Evolutionary conservation across 2,797 vertebrate genomes (phyloP), one percentile per base, ranked within the genome.

Genomic region (Coreius guichenoti): DNA sequence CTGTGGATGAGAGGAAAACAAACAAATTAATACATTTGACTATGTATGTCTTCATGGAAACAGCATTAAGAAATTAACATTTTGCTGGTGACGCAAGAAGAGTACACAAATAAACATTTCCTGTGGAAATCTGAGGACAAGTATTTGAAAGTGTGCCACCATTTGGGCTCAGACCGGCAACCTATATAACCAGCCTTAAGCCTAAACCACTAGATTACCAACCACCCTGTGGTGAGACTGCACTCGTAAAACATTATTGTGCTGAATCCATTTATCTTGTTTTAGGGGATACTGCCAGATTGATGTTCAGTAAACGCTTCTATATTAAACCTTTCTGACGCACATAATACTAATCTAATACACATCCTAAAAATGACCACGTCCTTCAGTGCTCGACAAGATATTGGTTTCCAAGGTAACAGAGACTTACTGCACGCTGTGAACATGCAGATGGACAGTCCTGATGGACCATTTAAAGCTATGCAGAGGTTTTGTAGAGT

Each of bases 1-100:
- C 98, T 99, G 29, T 77, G 31, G 47, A 43, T 29, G 9, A 86
- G 26, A 84, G 8, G 26, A 51, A 82, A 85, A 45, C n/a, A 84
- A 17, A n/a, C 6, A 33, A 17, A 68, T 65, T 45, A 77, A 80
- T 43, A 56, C 12, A 81, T 49, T 26, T 63, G 39, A 14, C n/a
- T 47, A 26, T 45, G 58, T 2, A 29, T 8, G 45, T 73, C n/a
- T 74, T 58, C 11, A 16, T 67, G 74, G 51, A 76, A 65, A 83
- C 65, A 74, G 19, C 79, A 74, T n/a, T 14, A 36, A 36, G 12
- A 77, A 39, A 58, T 16, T 0, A 58, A 54, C 16, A 74, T 76
- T 73, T 45, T 63, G 39, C 73, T 26, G 17, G 29, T 51, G 51
- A 86, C 26, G 75, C 16, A 70, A 21, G 56, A 56, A 61, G n/a